These are phyloP conservation scores for Caenorhabditis sp. DNA, from an alignment of 2,888 invertebrate genomes.

Conservation along the genomic window DNA sequence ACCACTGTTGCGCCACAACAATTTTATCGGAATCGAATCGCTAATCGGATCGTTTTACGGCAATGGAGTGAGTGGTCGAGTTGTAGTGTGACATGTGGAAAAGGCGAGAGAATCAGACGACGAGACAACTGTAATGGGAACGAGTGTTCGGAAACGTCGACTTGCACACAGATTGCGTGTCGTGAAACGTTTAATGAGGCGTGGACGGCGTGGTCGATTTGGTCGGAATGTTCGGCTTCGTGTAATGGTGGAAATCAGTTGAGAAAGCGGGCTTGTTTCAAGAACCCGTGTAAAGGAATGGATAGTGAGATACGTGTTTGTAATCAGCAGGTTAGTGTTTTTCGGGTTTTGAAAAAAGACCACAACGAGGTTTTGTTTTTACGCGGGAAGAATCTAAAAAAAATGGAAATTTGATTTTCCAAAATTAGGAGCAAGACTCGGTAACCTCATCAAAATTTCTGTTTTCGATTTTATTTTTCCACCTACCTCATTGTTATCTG, in stretches of 20 bases:
- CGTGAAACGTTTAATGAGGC: not conserved
- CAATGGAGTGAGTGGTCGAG: constrained; percentile 50
- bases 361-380: too few species aligned
- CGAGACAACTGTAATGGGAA: constrained; percentile 39
- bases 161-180: constrained; percentile 21
- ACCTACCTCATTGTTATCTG: too few species aligned
- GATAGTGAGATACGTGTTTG: constrained; percentile 41
- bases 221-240: constrained; percentile 42
- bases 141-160: constrained; percentile 39
- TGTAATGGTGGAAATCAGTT: constrained; percentile 44
- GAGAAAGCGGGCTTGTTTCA: constrained; percentile 41
- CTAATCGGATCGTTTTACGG: constrained; percentile 12
- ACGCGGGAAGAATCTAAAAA: too few species aligned
- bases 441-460: too few species aligned
- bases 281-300: constrained; percentile 33
- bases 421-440: too few species aligned
- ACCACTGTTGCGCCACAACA: constrained; percentile 31
- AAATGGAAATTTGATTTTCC: too few species aligned
- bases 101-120: constrained; percentile 38
- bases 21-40: constrained; percentile 20
- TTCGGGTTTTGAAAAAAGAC: not conserved
- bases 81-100: constrained; percentile 52
- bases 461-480: too few species aligned
- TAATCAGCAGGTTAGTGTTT: constrained; percentile 22
- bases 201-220: constrained; percentile 41